Conservation (phyloP, 2,113 vertebrate species). For the Ciconia boyciana region DNA sequence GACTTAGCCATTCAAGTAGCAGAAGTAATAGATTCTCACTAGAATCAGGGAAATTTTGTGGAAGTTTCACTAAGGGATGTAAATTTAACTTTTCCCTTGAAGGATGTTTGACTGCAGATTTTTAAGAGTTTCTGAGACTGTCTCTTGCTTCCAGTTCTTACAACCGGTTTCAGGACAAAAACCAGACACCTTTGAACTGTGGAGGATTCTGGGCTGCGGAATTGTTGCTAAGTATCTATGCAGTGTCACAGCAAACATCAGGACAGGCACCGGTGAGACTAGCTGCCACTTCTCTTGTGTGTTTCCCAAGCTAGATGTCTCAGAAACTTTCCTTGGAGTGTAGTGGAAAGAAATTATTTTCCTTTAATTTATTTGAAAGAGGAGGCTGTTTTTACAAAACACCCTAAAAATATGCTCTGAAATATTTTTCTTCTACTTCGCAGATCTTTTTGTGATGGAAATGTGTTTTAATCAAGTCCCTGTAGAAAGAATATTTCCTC, state of each 20-base stretch:
- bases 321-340: not conserved
- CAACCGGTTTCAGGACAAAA: not conserved
- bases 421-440: not conserved
- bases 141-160: not conserved
- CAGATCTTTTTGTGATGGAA: not conserved
- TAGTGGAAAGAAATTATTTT: not conserved
- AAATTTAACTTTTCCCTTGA: not conserved
- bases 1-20: not conserved
- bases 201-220: not conserved
- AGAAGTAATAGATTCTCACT: not conserved
- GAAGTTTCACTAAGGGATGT: not conserved
- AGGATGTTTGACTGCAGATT: not conserved
- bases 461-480: not conserved
- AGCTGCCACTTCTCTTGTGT: not conserved
- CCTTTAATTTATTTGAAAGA: not conserved
- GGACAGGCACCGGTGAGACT: not conserved
- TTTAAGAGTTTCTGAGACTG: not conserved
- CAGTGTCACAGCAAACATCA: not conserved
- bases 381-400: not conserved
- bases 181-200: not conserved
- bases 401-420: not conserved
- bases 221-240: not conserved
- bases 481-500: not conserved
- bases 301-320: not conserved
- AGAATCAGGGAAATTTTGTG: not conserved